Evolutionary conservation across 2,888 invertebrate genomes (phyloP), one percentile per base, ranked within the genome.

Genomic region (Oscheius sp.): DNA sequence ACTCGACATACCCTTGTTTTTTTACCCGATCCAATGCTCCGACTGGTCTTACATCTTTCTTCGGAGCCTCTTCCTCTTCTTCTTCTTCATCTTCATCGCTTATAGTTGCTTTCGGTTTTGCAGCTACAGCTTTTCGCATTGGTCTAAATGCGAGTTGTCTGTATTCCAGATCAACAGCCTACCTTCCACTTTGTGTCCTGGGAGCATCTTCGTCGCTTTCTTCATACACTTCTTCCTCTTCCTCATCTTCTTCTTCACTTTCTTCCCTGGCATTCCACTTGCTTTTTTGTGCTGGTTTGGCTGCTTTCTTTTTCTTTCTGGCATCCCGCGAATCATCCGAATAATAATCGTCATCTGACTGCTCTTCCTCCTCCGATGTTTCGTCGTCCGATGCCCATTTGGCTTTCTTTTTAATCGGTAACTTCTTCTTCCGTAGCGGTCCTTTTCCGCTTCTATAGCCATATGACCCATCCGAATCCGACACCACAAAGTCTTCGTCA

Each of bases 81-180:
- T 73, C 71, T 43, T 73, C 74, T n/a, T 72, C 76, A 12, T 74
- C 74, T 43, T 76, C 74, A 13, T 64, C 76, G 13, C 66, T 66
- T 2, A 58, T 66, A 2, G 56, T 59, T 1, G 16, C 27, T 27
- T 56, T 70, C 29, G 35, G 69, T 35, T 71, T 61, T 56, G 70
- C 52, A 5, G 71, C 77, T 2, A 77, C 77, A 21, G 72, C 75
- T 9, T 69, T 72, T n/a, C 77, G 63, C 52, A 77, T 56, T 27
- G 76, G 76, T 29, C 76, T 76, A 49, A 75, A 53, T 16, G 3
- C n/a, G n/a, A n/a, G 46, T 12, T 3, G 7, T 2, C 16, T 23
- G 3, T 35, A 35, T 18, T 16, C 6, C 13, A 56, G 23, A 27
- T 2, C 25, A 56, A 25, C 6, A n/a, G 23, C 70, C 63, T 64